phyloP scores from a whole-genome alignment of 2,888 invertebrate species.

The Parnassius apollo region DNA sequence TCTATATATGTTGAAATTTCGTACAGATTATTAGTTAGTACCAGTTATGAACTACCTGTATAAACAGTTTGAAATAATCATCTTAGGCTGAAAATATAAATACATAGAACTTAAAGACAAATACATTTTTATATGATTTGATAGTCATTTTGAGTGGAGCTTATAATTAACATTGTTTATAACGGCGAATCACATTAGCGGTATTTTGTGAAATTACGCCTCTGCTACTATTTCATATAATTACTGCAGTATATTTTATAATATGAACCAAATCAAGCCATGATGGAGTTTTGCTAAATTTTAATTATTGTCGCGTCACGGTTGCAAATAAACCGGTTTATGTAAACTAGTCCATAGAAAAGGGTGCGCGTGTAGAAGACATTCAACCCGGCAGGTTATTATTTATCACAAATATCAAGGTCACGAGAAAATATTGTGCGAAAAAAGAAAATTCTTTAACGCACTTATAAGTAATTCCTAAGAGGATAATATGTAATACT shows the following conservation, averaged over 20 bases:
- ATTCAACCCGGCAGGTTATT: slow-evolving; percentile 24
- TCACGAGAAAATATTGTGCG: slow-evolving; percentile 25
- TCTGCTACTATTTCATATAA: too few species aligned
- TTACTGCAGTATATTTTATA: too few species aligned
- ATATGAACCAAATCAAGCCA: too few species aligned
- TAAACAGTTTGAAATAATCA: too few species aligned
- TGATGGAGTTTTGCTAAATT: slow-evolving; percentile 15
- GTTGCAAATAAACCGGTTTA: slow-evolving; percentile 30
- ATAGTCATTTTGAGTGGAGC: background rate
- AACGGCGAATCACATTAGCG: too few species aligned
- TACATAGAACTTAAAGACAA: too few species aligned
- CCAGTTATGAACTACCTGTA: too few species aligned
- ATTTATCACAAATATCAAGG: slow-evolving; percentile 28
- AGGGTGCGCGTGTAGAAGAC: slow-evolving; percentile 29
- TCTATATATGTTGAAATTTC: too few species aligned
- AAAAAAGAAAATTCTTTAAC: slow-evolving; percentile 23
- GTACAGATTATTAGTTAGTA: too few species aligned
- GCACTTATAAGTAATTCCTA: slow-evolving; percentile 14
- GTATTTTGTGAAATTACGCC: too few species aligned
- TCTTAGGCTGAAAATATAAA: too few species aligned
- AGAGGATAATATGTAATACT: background rate
- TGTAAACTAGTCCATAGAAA: slow-evolving; percentile 31
- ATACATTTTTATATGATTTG: background rate
- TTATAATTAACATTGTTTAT: too few species aligned
- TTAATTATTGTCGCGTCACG: slow-evolving; percentile 20